Evolutionary conservation across 2,888 invertebrate genomes (phyloP).

Genomic region (Lithophane socia): DNA sequence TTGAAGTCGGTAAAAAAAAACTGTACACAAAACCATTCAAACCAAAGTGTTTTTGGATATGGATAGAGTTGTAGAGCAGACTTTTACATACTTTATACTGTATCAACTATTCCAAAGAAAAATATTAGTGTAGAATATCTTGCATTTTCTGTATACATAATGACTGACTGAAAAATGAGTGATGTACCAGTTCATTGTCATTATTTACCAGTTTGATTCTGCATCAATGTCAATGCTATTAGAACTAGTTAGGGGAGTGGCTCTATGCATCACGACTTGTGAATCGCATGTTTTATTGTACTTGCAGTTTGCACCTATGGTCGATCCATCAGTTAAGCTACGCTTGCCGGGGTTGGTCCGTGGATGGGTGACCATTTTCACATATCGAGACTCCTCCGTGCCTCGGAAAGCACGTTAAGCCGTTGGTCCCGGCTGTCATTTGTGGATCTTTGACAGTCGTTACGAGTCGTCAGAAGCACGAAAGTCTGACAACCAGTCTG

Average conservation of each 20-base stretch:
- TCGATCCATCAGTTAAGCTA: too few species aligned
- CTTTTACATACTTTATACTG: neutral
- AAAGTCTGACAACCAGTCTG: too few species aligned
- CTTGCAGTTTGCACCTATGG: too few species aligned
- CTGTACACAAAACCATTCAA: too few species aligned
- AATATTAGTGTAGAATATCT: neutral
- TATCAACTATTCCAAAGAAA: neutral
- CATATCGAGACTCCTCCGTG: too few species aligned
- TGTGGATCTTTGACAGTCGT: too few species aligned
- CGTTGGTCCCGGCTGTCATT: too few species aligned
- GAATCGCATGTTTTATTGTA: neutral
- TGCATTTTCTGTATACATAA: neutral
- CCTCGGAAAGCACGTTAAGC: too few species aligned
- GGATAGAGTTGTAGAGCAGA: neutral
- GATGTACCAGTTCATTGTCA: neutral
- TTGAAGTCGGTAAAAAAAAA: too few species aligned
- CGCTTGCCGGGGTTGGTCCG: too few species aligned
- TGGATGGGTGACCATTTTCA: too few species aligned
- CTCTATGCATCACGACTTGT: slow-evolving; percentile 9
- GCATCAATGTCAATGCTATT: slow-evolving; percentile 53
- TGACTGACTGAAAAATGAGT: neutral
- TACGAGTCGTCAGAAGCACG: too few species aligned
- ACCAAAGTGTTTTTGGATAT: neutral
- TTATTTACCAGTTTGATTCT: slow-evolving; percentile 16
- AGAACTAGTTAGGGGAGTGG: slow-evolving; percentile 27